Conservation (phyloP, 2,888 invertebrate species). For the Synanthedon andrenaeformis region DNA sequence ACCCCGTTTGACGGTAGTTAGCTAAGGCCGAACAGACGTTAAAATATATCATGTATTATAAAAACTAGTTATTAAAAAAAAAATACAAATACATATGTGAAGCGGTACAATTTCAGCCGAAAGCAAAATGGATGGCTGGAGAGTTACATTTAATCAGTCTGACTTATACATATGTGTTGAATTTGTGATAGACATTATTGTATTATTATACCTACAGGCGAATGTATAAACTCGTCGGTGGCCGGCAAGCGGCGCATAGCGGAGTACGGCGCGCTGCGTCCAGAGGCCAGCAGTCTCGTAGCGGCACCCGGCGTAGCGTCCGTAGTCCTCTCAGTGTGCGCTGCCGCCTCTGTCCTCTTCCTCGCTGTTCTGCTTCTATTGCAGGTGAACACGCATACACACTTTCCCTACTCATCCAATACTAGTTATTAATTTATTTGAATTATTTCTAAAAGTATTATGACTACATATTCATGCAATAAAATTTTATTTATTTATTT, state of each 20-base stretch:
- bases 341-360: slow-evolving; percentile 77
- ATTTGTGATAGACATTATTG: background rate
- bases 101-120: no score
- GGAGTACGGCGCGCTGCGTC: slow-evolving; percentile 61
- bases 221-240: slow-evolving; percentile 79
- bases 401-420: background rate
- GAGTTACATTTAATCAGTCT: no score
- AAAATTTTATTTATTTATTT: no score
- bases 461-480: no score
- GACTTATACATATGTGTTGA: no score
- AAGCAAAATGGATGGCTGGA: no score
- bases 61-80: no score
- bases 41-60: no score
- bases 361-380: slow-evolving; percentile 77
- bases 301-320: slow-evolving; percentile 73
- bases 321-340: slow-evolving; percentile 76
- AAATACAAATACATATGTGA: no score
- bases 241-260: slow-evolving; percentile 81
- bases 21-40: no score
- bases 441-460: background rate
- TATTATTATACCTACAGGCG: slow-evolving; percentile 53
- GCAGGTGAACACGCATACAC: slow-evolving; percentile 72
- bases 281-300: slow-evolving; percentile 22
- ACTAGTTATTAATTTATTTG: background rate
- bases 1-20: no score